Evolutionary conservation across 2,797 vertebrate genomes (phyloP).

Genomic region (Pseudomugil tenellus): DNA sequence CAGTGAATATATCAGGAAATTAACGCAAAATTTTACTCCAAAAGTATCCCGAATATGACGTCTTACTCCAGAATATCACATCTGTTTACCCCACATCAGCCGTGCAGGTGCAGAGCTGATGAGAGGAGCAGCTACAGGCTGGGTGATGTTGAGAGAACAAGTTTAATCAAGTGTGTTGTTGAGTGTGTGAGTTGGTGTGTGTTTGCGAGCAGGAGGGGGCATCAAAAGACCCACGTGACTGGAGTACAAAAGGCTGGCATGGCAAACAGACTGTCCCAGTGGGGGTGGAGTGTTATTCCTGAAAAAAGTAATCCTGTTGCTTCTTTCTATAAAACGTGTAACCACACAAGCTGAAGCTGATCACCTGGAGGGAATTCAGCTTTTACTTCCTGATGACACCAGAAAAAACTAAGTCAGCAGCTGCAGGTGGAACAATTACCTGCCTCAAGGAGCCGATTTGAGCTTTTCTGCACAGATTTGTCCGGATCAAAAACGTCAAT

Average conservation of each 20-base stretch:
- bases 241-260: slow-evolving; percentile 44
- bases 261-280: slow-evolving; percentile 5
- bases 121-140: neutral
- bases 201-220: neutral
- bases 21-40: too few relatives aligned
- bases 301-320: slow-evolving; percentile 31
- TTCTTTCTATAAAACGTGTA: slow-evolving; percentile 36
- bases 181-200: slow-evolving; percentile 13
- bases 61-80: neutral
- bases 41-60: neutral
- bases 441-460: too few relatives aligned
- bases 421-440: too few relatives aligned
- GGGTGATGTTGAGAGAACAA: slow-evolving; percentile 6
- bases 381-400: neutral
- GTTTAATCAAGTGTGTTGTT: neutral
- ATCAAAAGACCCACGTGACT: slow-evolving; percentile 42
- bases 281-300: neutral
- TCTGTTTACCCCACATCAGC: neutral
- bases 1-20: too few relatives aligned
- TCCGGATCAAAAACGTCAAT: too few relatives aligned
- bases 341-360: slow-evolving; percentile 15
- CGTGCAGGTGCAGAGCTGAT: neutral
- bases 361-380: too few relatives aligned
- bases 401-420: neutral
- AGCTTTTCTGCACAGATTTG: slow-evolving; percentile 4